Base-by-base conservation (phyloP, 2,888 invertebrate genomes). In the Petrophora chlorosata region DNA sequence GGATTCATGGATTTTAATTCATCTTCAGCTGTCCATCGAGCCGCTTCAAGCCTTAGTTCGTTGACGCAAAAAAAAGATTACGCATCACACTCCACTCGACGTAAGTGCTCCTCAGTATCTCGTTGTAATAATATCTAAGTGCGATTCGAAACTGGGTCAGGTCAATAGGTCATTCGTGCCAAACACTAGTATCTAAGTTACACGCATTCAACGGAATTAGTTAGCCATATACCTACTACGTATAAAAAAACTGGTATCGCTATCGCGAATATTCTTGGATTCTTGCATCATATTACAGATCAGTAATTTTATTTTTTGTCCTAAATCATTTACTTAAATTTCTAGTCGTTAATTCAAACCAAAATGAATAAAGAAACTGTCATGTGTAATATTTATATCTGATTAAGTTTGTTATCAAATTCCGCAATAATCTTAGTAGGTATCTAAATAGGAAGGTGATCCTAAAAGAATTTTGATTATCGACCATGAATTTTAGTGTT, bases 41-140 rank as follows among this genome's bases (percentile, higher is more conserved):
- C 81, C 5, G 79, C 82, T 5, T 85, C 85, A 33, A 82, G 82
- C 46, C 61, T 83, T 39, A 83, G 85, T 58, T 81, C 82, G 5
- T 60, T 84, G 40, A 76, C 78, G 33, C 81, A 77, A 46, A 82
- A 79, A 60, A 78, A 69, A 66, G 78, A 79, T 59, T 73, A 73
- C 49, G 68, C 71, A 26, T 60, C 70, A 22, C 73, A 73, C 53
- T 64, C 71, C 41, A 59, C 67, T 45, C 76, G 76, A 56, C 73
- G 80, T 76, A 79, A 82, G 79, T 79, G 76, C 66, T 38, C 36
- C 8, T 3, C 12, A 39, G 35, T 30, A 33, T 33, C 30, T 5
- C 17, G 17, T 14, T 10, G 49, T 47, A 32, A 34, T 50, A 50
- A 46, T 43, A 47, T 29, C 40, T 39, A 34, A 34, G 12, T 46